Percentiles rank a stretch among this genome's conserved stretches.
phyloP scores from a whole-genome alignment of 1,140 invertebrate species.

The Diploscapter pachys region DNA sequence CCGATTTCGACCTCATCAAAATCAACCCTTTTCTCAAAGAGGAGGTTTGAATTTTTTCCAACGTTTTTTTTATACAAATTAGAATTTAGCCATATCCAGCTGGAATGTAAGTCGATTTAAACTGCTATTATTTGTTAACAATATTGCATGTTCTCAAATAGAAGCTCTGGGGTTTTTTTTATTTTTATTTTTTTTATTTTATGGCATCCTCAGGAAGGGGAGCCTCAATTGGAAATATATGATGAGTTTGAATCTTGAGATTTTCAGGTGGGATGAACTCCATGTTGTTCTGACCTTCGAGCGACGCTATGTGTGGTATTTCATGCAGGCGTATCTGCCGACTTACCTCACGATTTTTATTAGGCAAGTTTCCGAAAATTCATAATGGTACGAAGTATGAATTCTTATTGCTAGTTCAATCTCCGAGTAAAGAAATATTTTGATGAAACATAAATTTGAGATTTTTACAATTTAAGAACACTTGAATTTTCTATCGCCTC shows the following conservation, averaged over 20 bases:
- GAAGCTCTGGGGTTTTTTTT: too few relatives aligned
- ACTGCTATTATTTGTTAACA: too few relatives aligned
- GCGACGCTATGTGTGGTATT: slow-evolving; percentile 51
- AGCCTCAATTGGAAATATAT: too few relatives aligned
- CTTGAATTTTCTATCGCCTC: too few relatives aligned
- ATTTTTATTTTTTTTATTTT: too few relatives aligned
- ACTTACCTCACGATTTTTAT: slow-evolving; percentile 58
- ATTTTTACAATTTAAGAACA: too few relatives aligned
- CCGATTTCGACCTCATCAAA: slow-evolving; percentile 53
- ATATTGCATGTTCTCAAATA: too few relatives aligned
- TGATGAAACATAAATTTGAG: too few relatives aligned
- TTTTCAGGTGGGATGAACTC: slow-evolving; percentile 48
- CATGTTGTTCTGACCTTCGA: slow-evolving; percentile 54
- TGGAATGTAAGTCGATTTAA: slow-evolving; percentile 53
- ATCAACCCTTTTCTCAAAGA: slow-evolving; percentile 46
- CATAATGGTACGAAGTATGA: too few relatives aligned
- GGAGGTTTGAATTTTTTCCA: slow-evolving; percentile 22
- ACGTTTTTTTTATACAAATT: slow-evolving; percentile 1
- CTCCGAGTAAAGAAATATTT: neutral
- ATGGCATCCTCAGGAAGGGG: too few relatives aligned
- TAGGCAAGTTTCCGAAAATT: slow-evolving; percentile 21
- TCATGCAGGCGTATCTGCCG: slow-evolving; percentile 58
- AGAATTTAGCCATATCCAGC: slow-evolving; percentile 52
- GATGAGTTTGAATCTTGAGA: too few relatives aligned
- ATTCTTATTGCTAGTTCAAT: neutral